These are phyloP conservation scores for Baronia brevicornis DNA, from an alignment of 2,888 invertebrate genomes.

Conservation along the genomic window DNA sequence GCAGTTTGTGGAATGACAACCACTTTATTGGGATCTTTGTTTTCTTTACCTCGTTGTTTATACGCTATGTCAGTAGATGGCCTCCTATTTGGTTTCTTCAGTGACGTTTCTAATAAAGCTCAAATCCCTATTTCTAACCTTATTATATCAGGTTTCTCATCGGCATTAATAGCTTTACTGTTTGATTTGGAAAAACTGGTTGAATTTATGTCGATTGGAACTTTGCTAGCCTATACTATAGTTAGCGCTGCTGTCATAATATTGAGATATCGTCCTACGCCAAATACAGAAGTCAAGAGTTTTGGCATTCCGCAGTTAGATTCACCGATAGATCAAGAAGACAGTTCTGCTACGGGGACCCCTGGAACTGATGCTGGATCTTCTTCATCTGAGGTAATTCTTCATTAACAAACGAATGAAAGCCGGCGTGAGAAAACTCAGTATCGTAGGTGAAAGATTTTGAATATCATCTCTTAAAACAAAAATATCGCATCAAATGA, in stretches of 20 bases:
- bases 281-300: slow-evolving; percentile 62
- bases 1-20: slow-evolving; percentile 96
- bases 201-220: slow-evolving; percentile 96
- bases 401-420: no score
- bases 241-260: slow-evolving; percentile 94
- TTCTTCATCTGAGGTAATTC: slow-evolving; percentile 71
- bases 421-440: no score
- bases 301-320: slow-evolving; percentile 66
- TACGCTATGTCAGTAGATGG: slow-evolving; percentile 95
- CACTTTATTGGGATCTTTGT: slow-evolving; percentile 88
- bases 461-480: no score
- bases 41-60: slow-evolving; percentile 89
- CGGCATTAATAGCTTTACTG: slow-evolving; percentile 86
- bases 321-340: slow-evolving; percentile 75
- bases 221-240: slow-evolving; percentile 91
- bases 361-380: slow-evolving; percentile 77
- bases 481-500: no score
- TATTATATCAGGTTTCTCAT: slow-evolving; percentile 83
- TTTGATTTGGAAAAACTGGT: slow-evolving; percentile 93
- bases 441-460: no score
- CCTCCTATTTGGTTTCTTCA: slow-evolving; percentile 86
- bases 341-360: slow-evolving; percentile 77
- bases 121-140: slow-evolving; percentile 87
- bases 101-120: slow-evolving; percentile 83
- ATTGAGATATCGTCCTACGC: slow-evolving; percentile 83